Evolutionary conservation across 2,888 invertebrate species (phyloP), one percentile per base, ranked within the genome.

Genomic region (Hybos culiciformis): DNA sequence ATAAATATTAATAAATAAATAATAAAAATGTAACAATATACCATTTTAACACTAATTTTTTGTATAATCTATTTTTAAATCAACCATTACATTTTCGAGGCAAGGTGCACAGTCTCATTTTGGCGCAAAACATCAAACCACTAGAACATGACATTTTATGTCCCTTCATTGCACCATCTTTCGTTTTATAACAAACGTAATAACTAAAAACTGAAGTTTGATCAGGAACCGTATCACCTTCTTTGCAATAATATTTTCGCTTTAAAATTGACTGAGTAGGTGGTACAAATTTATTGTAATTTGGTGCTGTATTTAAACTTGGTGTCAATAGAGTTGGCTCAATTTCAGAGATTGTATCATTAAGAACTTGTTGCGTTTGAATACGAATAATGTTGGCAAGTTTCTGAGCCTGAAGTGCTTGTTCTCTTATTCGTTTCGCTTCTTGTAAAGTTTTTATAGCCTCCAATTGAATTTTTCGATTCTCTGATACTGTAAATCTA

Each of bases 151-250:
- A 61, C 63, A 70, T 64, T 50, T 67, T 64, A 45, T 69, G 60
- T 1, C 65, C 63, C 50, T 66, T 64, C 55, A 71, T 63, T 29
- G 59, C 54, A 3, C 63, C 61, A 17, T 61, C 57, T 3, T 59
- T 53, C 9, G 56, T 60, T 46, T 63, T 63, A 38, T 63, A 69
- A 54, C 71, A 72, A 20, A 70, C 61, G 51, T 69, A 72, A 46
- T 71, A 72, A 51, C 61, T 66, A 26, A 53, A 59, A 7, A 64
- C 60, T 2, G 71, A 71, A 2, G 59, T 60, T 37, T 62, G 60
- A 53, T 72, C 72, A 3, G 63, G 61, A 8, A 64, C 59, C 53
- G 70, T 72, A 23, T 70, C 71, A 3, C 65, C 61, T 44, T 64
- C 64, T 21, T 57, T 58, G 45, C 70, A 70, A 43, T 66, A 64